phyloP scores from a whole-genome alignment of 2,888 invertebrate species.

The Lapara coniferarum region DNA sequence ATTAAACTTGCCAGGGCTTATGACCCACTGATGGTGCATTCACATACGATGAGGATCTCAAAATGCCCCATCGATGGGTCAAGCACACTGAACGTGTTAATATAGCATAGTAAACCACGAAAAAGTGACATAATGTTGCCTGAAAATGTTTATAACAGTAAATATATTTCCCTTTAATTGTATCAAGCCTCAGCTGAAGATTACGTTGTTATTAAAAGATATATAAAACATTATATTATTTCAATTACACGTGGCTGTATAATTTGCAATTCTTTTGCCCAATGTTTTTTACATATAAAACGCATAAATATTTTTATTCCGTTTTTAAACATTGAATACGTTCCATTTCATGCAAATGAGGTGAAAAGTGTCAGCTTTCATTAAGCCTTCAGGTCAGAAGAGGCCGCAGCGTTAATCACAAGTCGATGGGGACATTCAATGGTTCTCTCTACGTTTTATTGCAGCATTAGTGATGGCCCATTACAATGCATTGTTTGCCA shows the following conservation, averaged over 20 bases:
- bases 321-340: too few relatives aligned
- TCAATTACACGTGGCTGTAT: too few relatives aligned
- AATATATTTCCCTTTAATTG: too few relatives aligned
- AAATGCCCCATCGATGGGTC: too few relatives aligned
- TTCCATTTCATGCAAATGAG: background rate
- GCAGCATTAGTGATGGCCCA: conserved; percentile 3
- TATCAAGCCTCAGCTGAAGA: background rate
- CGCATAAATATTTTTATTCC: background rate
- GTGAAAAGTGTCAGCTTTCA: conserved; percentile 10
- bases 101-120: too few relatives aligned
- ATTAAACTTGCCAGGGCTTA: too few relatives aligned
- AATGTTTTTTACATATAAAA: background rate
- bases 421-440: conserved; percentile 13
- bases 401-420: conserved; percentile 18
- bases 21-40: too few relatives aligned
- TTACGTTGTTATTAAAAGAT: background rate
- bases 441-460: conserved; percentile 2
- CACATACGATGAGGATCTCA: too few relatives aligned
- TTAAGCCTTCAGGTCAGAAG: conserved; percentile 9
- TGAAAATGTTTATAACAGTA: too few relatives aligned
- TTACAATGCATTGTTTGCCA: conserved; percentile 4
- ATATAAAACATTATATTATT: background rate
- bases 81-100: too few relatives aligned
- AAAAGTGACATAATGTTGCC: too few relatives aligned
- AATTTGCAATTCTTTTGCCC: too few relatives aligned